Percentiles rank a stretch among this genome's conserved stretches.
These are phyloP conservation scores for Conger conger DNA, from an alignment of 2,113 vertebrate genomes.

Conservation along the genomic window DNA sequence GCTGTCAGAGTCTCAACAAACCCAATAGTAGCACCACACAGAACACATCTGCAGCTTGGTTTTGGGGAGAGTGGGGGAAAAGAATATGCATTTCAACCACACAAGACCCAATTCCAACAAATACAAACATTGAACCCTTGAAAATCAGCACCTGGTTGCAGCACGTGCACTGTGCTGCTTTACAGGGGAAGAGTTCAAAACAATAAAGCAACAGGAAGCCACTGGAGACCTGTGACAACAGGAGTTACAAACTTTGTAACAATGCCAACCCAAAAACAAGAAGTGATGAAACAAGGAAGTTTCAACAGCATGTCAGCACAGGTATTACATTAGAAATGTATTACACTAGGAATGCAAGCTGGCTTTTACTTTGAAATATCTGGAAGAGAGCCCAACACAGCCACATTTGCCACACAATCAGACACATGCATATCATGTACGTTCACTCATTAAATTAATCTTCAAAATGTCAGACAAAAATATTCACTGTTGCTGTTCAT, in stretches of 20 bases:
- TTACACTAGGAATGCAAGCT: neutral
- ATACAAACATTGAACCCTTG: neutral
- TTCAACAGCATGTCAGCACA: neutral
- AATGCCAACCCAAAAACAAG: slow-evolving; percentile 18
- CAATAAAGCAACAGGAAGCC: slow-evolving; percentile 12
- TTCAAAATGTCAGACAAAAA: slow-evolving; percentile 10
- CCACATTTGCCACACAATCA: slow-evolving; percentile 9
- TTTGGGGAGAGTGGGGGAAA: neutral
- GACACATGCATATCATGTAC: neutral
- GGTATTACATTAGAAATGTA: neutral
- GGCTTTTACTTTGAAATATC: neutral
- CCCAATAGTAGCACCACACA: neutral
- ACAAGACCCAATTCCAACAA: neutral
- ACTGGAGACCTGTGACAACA: neutral
- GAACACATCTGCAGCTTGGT: neutral
- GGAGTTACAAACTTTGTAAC: neutral
- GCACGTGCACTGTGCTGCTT: neutral
- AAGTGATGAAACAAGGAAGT: slow-evolving; percentile 14
- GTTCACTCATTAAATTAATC: slow-evolving; percentile 37
- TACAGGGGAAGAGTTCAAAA: slow-evolving; percentile 23
- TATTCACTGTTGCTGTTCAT: slow-evolving; percentile 28
- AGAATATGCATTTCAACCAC: neutral
- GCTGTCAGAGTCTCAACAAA: neutral
- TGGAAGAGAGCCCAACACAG: neutral
- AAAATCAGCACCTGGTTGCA: neutral